These are phyloP conservation scores for Mesocricetus auratus DNA, from an alignment of 2,113 vertebrate genomes.

Conservation along the genomic window DNA sequence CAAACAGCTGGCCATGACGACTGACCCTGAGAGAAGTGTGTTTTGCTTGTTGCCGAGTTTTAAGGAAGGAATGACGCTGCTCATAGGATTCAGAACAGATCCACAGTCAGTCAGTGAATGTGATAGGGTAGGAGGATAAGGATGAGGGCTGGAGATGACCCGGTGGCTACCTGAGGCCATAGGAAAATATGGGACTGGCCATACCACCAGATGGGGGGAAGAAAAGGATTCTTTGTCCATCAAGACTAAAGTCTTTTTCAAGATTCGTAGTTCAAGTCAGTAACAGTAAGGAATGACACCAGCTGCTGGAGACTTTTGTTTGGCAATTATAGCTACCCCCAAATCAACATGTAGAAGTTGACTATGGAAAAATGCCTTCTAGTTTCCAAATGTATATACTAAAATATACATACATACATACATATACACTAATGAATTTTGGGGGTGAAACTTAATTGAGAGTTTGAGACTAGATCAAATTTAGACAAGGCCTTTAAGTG, in stretches of 20 bases:
- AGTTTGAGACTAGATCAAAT: conserved; percentile 15
- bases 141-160: not conserved
- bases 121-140: not conserved
- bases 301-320: not conserved
- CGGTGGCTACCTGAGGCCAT: not conserved
- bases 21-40: not conserved
- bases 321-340: not conserved
- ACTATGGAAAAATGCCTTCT: conserved; percentile 9
- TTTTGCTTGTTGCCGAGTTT: not conserved
- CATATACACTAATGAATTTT: conserved; percentile 3
- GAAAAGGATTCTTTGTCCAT: not conserved
- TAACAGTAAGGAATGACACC: not conserved
- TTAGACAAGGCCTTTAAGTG: not conserved
- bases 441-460: not conserved
- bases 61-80: not conserved
- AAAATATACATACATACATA: too few relatives aligned
- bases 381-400: conserved; percentile 16
- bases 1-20: not conserved
- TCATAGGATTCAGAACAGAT: not conserved
- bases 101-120: conserved; percentile 12
- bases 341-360: not conserved
- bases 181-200: not conserved
- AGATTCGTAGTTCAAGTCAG: not conserved
- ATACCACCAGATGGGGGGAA: not conserved
- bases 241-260: not conserved